Evolutionary conservation across 2,888 invertebrate species (phyloP), one percentile per base, ranked within the genome.

Genomic region (Diarsia mendica): DNA sequence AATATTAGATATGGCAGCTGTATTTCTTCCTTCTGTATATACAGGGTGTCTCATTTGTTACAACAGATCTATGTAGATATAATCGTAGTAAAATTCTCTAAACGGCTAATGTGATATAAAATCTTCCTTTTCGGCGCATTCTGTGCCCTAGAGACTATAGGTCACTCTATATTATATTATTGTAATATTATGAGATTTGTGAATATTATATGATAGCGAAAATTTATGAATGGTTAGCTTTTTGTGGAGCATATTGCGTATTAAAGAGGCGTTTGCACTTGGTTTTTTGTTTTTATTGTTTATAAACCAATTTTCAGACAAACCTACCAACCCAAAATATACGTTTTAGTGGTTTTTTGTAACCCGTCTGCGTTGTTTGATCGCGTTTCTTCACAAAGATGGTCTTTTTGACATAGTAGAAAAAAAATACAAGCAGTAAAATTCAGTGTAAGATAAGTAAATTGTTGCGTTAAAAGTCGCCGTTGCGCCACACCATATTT

Each of bases 241-340:
- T 94, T 95, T 95, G 95, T 95, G 96, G 92, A 87, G 95, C 95
- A 95, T 96, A 94, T 95, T 96, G 96, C 93, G 90, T 95, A 93
- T 95, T 95, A 96, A 96, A 93, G 86, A 91, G 83, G 94, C 95
- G 92, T 95, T 93, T 94, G 95, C 95, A 95, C 91, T 92, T 91
- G 84, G 78, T 79, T 85, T 28, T 80, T 84, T 85, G 87, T 95
- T 94, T 94, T 91, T 92, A 92, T 94, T 90, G 84, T 60, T 81
- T 53, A 11, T 61, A 11, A 39, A 11, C 11, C 20, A 61, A 11
- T 61, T 39, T 33, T 61, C 15, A 8, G 8, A 6, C 13, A 44
- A 39, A 44, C 8, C n/a, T 39, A 63, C 3, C 2, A 2, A 55
- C 55, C 15, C 23, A 39, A 20, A 61, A 61, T 39, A 61, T 13